These are phyloP conservation scores for Hafferia zeledoni DNA, from an alignment of 2,797 vertebrate genomes.

Conservation along the genomic window DNA sequence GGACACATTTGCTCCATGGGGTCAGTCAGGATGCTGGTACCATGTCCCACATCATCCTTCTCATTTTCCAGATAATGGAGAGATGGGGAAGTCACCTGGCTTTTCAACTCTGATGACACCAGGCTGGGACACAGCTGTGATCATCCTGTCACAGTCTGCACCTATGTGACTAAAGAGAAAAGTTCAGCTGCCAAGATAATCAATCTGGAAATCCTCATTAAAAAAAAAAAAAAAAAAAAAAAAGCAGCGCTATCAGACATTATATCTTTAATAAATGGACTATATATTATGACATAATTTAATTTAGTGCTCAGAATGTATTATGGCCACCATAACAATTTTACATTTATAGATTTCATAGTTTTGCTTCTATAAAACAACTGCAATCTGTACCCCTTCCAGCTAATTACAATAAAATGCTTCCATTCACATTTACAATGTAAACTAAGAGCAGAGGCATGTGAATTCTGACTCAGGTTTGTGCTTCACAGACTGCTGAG, in stretches of 20 bases:
- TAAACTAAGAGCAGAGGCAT: slow-evolving; percentile 11
- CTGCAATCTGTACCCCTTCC: slow-evolving; percentile 42
- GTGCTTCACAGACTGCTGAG: background rate
- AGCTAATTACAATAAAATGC: slow-evolving; percentile 66
- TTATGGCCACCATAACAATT: slow-evolving; percentile 29
- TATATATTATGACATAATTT: slow-evolving; percentile 64
- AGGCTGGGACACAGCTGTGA: background rate
- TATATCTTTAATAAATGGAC: slow-evolving; percentile 55
- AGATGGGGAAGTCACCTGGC: background rate
- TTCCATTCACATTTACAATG: slow-evolving; percentile 27
- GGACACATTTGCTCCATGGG: background rate
- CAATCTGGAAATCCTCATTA: background rate
- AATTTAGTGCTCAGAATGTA: slow-evolving; percentile 53
- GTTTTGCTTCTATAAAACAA: slow-evolving; percentile 68
- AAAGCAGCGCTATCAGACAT: background rate
- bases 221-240: background rate
- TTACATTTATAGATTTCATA: slow-evolving; percentile 68
- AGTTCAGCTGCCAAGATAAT: slow-evolving; percentile 3
- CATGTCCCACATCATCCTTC: background rate
- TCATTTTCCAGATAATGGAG: background rate
- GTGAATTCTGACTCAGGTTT: slow-evolving; percentile 6
- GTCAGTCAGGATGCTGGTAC: background rate
- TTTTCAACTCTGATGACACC: background rate
- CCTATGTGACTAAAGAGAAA: background rate
- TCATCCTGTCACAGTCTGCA: background rate